Percentiles rank a stretch among this genome's conserved stretches.
Conservation (phyloP, 2,888 invertebrate species). For the Drosophila melanosoma region DNA sequence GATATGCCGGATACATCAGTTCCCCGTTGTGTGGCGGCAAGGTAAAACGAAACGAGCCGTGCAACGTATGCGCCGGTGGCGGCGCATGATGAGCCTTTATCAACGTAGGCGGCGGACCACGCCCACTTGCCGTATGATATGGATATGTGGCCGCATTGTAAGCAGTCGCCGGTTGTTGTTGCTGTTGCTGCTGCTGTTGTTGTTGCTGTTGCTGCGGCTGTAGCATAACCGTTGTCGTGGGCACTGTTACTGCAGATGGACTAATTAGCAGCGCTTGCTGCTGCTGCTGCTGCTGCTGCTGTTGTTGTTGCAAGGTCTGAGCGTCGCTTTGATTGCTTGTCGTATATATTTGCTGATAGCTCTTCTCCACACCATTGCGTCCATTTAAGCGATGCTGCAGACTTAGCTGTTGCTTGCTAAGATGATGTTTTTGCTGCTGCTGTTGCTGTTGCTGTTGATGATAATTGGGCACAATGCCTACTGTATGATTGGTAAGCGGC, state of each 20-base stretch:
- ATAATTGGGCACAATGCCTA: constrained; percentile 59
- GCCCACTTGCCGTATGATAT: constrained; percentile 74
- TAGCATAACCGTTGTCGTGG: constrained; percentile 73
- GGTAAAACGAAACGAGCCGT: constrained; percentile 82
- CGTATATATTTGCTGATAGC: constrained; percentile 72
- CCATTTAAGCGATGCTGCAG: constrained; percentile 83
- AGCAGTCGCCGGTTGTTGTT: constrained; percentile 52
- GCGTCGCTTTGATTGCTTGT: constrained; percentile 60
- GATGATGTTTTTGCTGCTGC: constrained; percentile 75
- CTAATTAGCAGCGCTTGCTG: constrained; percentile 77
- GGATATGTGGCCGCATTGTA: constrained; percentile 78
- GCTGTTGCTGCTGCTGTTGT: constrained; percentile 40
- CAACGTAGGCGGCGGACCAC: constrained; percentile 76
- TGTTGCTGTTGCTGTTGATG: constrained; percentile 60
- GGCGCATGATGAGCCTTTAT: constrained; percentile 79
- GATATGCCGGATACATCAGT: constrained; percentile 86
- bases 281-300: constrained; percentile 21
- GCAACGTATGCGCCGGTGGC: constrained; percentile 74
- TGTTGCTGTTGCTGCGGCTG: constrained; percentile 76
- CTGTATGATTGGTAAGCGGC: constrained; percentile 64
- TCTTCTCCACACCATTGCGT: constrained; percentile 77
- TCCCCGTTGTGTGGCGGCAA: constrained; percentile 86
- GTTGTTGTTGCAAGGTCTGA: constrained; percentile 53
- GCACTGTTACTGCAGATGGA: constrained; percentile 78
- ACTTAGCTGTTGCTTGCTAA: constrained; percentile 82